Evolutionary conservation across 2,888 invertebrate genomes (phyloP).

Genomic region (Dichetophora obliterata): DNA sequence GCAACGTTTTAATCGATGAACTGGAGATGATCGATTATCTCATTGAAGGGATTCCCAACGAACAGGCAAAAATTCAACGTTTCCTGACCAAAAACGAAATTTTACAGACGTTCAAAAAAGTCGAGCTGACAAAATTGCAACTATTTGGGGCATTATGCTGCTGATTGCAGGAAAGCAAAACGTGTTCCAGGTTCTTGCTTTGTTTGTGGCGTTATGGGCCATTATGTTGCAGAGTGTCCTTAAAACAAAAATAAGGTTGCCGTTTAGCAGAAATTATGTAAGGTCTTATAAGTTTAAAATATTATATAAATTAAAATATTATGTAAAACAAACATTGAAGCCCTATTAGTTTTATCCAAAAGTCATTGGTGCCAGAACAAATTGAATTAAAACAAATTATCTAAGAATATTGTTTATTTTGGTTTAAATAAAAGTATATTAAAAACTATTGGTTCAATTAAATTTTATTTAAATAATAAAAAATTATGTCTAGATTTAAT

Average conservation of each 20-base stretch:
- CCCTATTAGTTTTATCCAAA: constrained; percentile 28
- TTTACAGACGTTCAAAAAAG: constrained; percentile 37
- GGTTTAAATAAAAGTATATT: constrained; percentile 33
- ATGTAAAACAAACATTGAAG: constrained; percentile 10
- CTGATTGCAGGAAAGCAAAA: constrained; percentile 32
- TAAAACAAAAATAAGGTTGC: constrained; percentile 14
- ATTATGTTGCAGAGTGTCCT: constrained; percentile 27
- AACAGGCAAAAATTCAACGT: constrained; percentile 32
- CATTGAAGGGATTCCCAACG: constrained; percentile 39
- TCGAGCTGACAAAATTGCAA: constrained; percentile 36
- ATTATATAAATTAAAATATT: no score
- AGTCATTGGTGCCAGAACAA: not conserved
- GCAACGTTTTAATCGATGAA: no score
- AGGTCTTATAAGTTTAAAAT: constrained; percentile 7
- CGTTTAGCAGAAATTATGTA: constrained; percentile 21
- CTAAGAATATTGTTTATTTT: constrained; percentile 23
- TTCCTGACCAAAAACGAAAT: constrained; percentile 30
- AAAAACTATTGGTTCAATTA: constrained; percentile 28
- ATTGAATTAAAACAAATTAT: not conserved
- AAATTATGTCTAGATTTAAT: constrained; percentile 1
- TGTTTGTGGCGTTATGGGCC: constrained; percentile 23
- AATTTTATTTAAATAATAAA: constrained; percentile 10
- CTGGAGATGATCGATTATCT: constrained; percentile 32
- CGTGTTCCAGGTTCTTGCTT: constrained; percentile 29
- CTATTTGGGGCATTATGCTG: constrained; percentile 28